Base-by-base conservation (phyloP, 2,888 invertebrate species). In the Hoplodrina ambigua region DNA sequence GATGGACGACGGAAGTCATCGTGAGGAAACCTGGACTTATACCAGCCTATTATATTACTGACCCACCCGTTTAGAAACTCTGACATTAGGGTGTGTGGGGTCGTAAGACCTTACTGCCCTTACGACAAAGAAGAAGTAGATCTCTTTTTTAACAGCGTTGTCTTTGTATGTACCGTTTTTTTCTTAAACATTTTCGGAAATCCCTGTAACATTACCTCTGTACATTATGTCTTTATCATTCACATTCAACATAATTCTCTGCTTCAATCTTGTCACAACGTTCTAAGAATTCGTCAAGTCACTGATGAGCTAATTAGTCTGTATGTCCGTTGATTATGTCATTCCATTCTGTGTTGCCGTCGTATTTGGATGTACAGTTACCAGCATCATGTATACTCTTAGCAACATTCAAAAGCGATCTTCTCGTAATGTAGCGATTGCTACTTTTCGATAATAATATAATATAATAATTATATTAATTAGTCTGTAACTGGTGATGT, bases 301-400 rank as follows among this genome's bases (percentile, higher is more conserved):
- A 50, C 54, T 67, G 41, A 69, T 70, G 69, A 25, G 61, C 46
- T 61, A 78, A 75, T 78, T 78, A 75, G 67, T 64, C 41, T 52
- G 41, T 33, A 11, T n/a, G 69, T 41, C 15, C 44, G 49, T 41
- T 63, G 37, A 56, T 65, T 67, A 33, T 70, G 55, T 55, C 52
- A 61, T 60, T 52, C 13, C 7, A 50, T 75, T 67, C 46, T 30
- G 57, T 49, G 11, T 58, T 11, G 53, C 8, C 11, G 25, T 53
- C 52, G 49, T 55, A 49, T 50, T 58, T 44, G 33, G 49, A 15
- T 67, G 20, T 15, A 17, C 46, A 17, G 46, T 46, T 33, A 4
- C 8, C 8, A 37, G 37, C 17, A 46, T 46, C 3, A 46, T 15
- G 3, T 41, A 2, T 41, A 13, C 41, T 3, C 13, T 41, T 41